Evolutionary conservation across 2,888 invertebrate species (phyloP).

Genomic region (Megamerina dolium): DNA sequence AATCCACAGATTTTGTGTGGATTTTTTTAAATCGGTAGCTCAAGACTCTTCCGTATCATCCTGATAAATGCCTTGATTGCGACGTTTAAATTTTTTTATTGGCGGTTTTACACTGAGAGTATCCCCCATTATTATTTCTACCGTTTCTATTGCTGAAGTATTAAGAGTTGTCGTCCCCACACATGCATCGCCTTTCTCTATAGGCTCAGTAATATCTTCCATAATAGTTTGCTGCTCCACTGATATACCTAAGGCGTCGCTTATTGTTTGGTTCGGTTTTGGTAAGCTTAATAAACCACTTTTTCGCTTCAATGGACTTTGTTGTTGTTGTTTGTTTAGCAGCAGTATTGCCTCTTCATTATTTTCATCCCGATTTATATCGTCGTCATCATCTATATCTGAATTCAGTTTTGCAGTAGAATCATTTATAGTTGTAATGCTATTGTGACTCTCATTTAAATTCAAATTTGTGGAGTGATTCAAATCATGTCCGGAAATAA

Average conservation of each 20-base stretch:
- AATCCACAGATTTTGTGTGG: too few relatives aligned
- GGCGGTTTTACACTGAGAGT: slow-evolving; percentile 25
- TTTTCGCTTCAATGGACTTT: slow-evolving; percentile 36
- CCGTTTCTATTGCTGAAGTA: neutral
- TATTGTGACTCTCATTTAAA: slow-evolving; percentile 19
- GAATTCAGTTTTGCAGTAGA: slow-evolving; percentile 5
- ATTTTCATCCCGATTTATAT: too few relatives aligned
- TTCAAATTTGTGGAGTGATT: slow-evolving; percentile 29
- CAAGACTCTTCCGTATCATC: slow-evolving; percentile 25
- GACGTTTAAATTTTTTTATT: slow-evolving; percentile 44
- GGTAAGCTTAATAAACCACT: slow-evolving; percentile 32
- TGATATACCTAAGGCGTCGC: slow-evolving; percentile 3
- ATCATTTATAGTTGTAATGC: slow-evolving; percentile 21
- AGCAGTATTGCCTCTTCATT: too few relatives aligned
- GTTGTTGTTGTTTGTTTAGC: too few relatives aligned
- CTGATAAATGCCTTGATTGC: slow-evolving; percentile 44
- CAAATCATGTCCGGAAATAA: slow-evolving; percentile 50
- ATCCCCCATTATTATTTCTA: neutral
- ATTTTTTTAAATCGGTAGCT: too few relatives aligned
- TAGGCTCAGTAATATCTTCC: neutral
- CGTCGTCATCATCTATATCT: neutral
- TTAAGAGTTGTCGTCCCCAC: neutral
- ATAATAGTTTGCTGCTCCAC: neutral
- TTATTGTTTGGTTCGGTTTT: slow-evolving; percentile 21
- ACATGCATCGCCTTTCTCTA: neutral